Base-by-base conservation (phyloP, 2,797 vertebrate species). In the Bovichtus diacanthus region DNA sequence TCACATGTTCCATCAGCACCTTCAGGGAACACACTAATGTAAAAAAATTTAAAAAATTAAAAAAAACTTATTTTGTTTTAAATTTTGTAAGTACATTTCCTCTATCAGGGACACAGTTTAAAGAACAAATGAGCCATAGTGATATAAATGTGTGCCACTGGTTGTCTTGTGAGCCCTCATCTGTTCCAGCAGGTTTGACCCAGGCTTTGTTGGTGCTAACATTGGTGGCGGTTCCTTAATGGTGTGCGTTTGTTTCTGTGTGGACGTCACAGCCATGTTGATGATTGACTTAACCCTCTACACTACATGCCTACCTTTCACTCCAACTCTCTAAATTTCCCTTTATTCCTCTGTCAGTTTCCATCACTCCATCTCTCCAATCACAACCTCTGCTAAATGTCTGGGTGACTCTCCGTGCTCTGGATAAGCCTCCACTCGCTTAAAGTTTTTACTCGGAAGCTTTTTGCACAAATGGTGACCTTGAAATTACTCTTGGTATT, bases 261-360 rank as follows among this genome's bases (percentile, higher is more conserved):
- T 81, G 46, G 59, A 66, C 60, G 49, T 80, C 78, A 56, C 50
- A 61, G 68, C 79, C 39, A 29, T 76, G 50, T 64, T 64, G 60
- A 70, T 91, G 80, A 92, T 90, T 81, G 29, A 78, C 67, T 49
- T 84, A 89, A 89, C 82, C 62, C 31, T 61, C 13, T 54, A 21
- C 9, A 43, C 34, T 51, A 59, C 63, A 79, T 55, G 70, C 51
- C 12, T 38, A 1, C 38, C 41, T 29, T 80, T 78, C 49, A 66
- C 74, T 81, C 50, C 69, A 23, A 3, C 55, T 68, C 15, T 80
- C 36, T 19, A 50, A 60, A 47, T 59, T 62, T 80, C 49, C 61
- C 25, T 54, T 29, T 34, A 21, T 51, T 65, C 39, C 7, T 65
- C 51, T 77, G 10, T 67, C 39, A 23, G 31, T 78, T 56, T 81